Percentiles rank a stretch among this genome's conserved stretches.
These are phyloP conservation scores for Acarapis woodi DNA, from an alignment of 1,140 invertebrate species.

Conservation along the genomic window DNA sequence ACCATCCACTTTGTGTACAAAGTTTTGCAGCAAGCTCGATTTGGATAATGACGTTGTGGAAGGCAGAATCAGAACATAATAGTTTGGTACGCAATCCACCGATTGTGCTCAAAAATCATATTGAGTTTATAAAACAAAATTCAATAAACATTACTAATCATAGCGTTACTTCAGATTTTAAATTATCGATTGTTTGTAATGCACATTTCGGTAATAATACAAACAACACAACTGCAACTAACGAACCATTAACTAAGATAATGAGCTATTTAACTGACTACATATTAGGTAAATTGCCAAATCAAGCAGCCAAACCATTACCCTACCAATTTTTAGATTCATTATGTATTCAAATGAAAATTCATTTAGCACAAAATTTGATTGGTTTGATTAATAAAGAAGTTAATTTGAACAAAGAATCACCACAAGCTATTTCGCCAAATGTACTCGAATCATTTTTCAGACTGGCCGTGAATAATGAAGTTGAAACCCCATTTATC, in stretches of 20 bases:
- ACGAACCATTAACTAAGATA: too few species aligned
- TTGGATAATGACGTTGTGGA: constrained; percentile 81
- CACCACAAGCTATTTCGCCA: constrained; percentile 46
- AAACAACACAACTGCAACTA: too few species aligned
- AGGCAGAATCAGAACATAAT: constrained; percentile 45
- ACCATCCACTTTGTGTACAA: constrained; percentile 47
- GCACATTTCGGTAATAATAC: constrained; percentile 37
- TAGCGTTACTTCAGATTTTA: constrained; percentile 36
- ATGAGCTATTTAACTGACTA: background rate
- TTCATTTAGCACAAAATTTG: too few species aligned
- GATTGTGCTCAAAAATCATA: constrained; percentile 43
- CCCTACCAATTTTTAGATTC: too few species aligned
- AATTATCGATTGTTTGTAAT: constrained; percentile 70
- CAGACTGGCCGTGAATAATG: constrained; percentile 66
- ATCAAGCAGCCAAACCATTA: too few species aligned
- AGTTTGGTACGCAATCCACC: constrained; percentile 48
- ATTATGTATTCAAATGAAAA: too few species aligned
- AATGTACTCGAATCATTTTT: constrained; percentile 84
- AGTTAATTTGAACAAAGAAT: constrained; percentile 20
- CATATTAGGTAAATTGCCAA: too few species aligned
- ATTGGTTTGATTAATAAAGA: too few species aligned
- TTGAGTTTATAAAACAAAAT: constrained; percentile 32
- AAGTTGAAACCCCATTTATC: constrained; percentile 84
- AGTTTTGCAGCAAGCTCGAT: constrained; percentile 80
- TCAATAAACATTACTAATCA: constrained; percentile 15